Base-by-base conservation (phyloP, 2,888 invertebrate species). In the Alloplasta piceator region DNA sequence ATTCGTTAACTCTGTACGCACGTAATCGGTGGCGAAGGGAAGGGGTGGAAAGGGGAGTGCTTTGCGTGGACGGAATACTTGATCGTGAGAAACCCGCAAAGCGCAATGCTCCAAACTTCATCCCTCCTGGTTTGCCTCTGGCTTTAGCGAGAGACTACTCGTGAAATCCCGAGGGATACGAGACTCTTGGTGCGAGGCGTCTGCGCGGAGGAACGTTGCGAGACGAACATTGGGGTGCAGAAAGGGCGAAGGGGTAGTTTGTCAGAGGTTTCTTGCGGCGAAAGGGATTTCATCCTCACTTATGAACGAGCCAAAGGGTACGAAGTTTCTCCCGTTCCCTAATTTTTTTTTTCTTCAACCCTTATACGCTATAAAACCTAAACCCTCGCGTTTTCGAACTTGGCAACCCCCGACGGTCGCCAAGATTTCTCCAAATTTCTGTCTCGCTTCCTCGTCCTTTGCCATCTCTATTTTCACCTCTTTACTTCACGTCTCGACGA, bases 61-160 rank as follows among this genome's bases (percentile, higher is more conserved):
- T 58, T 71, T 48, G 66, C 83, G 71, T 80, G 84, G 36, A 55
- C 56, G 48, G 83, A 75, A 84, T 82, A 80, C 74, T 84, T 80
- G 83, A 83, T 83, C 82, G 72, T 61, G 58, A 58, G 60, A 78
- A 80, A 64, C 72, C 73, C 73, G 48, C 73, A 60, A 61, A 46
- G 61, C 39, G n/a, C 38, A 43, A 26, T 38, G 46, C 16, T 36
- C 9, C n/a, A 36, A 52, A 14, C 14, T 5, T 38, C 41, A 52
- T 48, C 52, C 38, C 9, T 43, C 43, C 39, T 52, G 58, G 50
- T 74, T 46, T 56, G n/a, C 16, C 43, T 38, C 68, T 56, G 38
- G 50, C 10, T 43, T 14, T 36, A n/a, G 48, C 56, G 48, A 41
- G 74, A 74, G 78, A 67, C 70, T 60, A 52, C 68, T 63, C 68